These are phyloP conservation scores for Polyploca ridens DNA, from an alignment of 2,888 invertebrate species.

Conservation along the genomic window DNA sequence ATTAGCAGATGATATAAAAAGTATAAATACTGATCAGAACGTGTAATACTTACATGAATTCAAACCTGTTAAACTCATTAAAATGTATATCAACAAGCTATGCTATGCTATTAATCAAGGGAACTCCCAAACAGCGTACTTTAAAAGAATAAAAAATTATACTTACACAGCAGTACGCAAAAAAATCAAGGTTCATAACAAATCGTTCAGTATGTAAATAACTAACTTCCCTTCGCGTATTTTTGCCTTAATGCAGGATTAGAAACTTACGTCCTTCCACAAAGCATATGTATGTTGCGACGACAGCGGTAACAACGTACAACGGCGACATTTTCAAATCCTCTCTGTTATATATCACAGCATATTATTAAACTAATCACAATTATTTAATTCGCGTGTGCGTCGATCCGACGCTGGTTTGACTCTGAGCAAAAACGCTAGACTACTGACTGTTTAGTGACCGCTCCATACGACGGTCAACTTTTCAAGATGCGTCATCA, in stretches of 20 bases:
- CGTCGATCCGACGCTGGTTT: constrained; percentile 7
- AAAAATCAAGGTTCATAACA: background rate
- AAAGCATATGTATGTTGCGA: constrained; percentile 31
- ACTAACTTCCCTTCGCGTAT: background rate
- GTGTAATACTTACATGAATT: background rate
- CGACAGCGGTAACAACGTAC: constrained; percentile 24
- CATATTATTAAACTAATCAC: constrained; percentile 21
- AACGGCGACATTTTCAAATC: constrained; percentile 26
- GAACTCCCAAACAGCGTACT: background rate
- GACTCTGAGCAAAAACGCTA: constrained; percentile 9
- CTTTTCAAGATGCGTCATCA: background rate
- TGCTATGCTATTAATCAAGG: background rate
- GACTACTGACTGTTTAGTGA: background rate
- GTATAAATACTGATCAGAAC: background rate
- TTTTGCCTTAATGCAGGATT: constrained; percentile 15
- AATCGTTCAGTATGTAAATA: constrained; percentile 12
- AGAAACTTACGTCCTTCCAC: constrained; percentile 45
- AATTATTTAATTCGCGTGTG: constrained; percentile 21
- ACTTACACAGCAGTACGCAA: background rate
- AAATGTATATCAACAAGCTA: background rate
- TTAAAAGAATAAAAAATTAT: background rate
- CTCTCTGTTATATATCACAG: constrained; percentile 25
- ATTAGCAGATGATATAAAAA: background rate
- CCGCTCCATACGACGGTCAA: constrained; percentile 2
- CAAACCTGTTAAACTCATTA: background rate